Evolutionary conservation across 2,113 vertebrate species (phyloP).

Genomic region (Crotalus horridus): DNA sequence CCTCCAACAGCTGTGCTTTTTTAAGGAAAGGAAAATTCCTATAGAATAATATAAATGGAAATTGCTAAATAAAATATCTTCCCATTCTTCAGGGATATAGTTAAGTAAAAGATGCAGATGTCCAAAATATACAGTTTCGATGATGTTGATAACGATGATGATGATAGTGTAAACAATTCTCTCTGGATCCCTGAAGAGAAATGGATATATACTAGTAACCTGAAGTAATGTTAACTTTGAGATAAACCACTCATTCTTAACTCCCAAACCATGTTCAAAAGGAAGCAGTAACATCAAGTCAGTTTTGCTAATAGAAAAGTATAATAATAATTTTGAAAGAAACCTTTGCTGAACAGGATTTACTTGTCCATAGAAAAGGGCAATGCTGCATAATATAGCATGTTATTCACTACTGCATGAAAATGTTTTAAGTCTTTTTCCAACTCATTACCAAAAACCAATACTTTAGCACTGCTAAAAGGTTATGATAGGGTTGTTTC

Average conservation of each 20-base stretch:
- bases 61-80: not conserved
- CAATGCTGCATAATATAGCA: not conserved
- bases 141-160: not conserved
- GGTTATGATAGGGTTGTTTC: not conserved
- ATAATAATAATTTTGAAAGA: not conserved
- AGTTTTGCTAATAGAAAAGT: not conserved
- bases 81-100: not conserved
- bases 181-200: not conserved
- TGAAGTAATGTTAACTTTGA: not conserved
- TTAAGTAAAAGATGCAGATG: not conserved
- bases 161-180: not conserved
- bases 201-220: not conserved
- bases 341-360: not conserved
- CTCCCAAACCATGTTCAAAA: not conserved
- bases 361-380: not conserved
- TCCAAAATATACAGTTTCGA: not conserved
- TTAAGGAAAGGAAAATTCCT: not conserved
- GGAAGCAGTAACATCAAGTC: not conserved
- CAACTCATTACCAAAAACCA: not conserved
- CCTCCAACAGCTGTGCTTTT: slow-evolving; percentile 53
- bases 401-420: not conserved
- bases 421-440: not conserved
- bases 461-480: not conserved
- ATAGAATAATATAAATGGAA: slow-evolving; percentile 50
- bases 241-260: not conserved